Evolutionary conservation across 2,888 invertebrate species (phyloP), one percentile per base, ranked within the genome.

Genomic region (Leucophenga montana): DNA sequence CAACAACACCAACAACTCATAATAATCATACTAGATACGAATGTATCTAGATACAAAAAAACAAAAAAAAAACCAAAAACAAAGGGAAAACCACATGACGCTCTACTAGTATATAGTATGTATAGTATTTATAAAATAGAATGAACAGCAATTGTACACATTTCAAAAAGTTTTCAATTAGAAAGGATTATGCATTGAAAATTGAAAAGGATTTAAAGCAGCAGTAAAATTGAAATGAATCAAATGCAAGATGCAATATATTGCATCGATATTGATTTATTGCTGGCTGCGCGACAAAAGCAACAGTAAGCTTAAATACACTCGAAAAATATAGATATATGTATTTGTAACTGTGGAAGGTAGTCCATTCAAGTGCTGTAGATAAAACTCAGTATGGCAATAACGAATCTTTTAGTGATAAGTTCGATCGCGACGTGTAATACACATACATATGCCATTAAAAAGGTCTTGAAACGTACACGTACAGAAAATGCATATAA

Each of bases 231-330:
- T 78, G 79, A 80, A 80, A 82, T 82, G 82, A 83, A 80, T 83
- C 65, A 70, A 74, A 59, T 57, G 70, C 68, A 68, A 13, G 65
- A 66, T 67, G 82, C 73, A 71, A 73, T 77, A 81, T 61, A 76
- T 83, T 81, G 84, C 78, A 78, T 73, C 78, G 74, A 73, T 83
- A 80, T 80, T 80, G 80, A 80, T 80, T 80, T 82, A 83, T 75
- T 64, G 22, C 39, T 22, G 54, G 39, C 50, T 16, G 18, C 1
- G 8, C 13, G 50, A 76, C 76, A 74, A 77, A 74, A 80, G 78
- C 71, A 74, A 80, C 73, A 73, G 78, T 57, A 31, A 71, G 81
- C 81, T 79, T 82, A 79, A 79, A 76, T 75, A 9, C 11, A 44
- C 61, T 9, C 9, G n/a, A 33, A 61, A 33, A 16, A 56, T 22